These are phyloP conservation scores for Actenoides lindsayi DNA, from an alignment of 2,113 vertebrate genomes.

Conservation along the genomic window DNA sequence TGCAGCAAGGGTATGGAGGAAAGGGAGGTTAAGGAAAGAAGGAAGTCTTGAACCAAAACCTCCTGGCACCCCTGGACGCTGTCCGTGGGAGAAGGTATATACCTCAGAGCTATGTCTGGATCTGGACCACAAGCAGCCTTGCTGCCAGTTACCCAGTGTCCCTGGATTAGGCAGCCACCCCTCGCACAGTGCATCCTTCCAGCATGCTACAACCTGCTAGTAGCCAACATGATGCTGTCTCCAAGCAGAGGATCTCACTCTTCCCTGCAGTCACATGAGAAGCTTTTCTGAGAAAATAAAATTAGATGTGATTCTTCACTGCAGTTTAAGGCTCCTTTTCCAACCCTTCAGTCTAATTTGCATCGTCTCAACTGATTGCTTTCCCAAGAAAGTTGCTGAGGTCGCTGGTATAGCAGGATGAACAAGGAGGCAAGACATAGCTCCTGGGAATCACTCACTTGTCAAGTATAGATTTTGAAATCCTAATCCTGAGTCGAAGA, in stretches of 20 bases:
- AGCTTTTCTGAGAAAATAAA: constrained; percentile 38
- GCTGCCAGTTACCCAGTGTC: accelerated
- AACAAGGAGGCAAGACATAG: neutral
- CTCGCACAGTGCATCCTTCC: neutral
- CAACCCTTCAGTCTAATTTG: neutral
- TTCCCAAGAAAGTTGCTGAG: neutral
- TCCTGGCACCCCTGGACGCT: neutral
- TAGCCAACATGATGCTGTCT: neutral
- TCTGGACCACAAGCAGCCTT: accelerated
- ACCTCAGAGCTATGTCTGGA: neutral
- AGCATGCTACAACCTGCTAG: neutral
- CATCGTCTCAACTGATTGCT: neutral
- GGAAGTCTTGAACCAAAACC: neutral
- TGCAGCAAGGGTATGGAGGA: neutral
- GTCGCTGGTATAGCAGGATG: neutral
- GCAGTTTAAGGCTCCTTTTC: neutral
- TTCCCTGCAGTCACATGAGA: neutral
- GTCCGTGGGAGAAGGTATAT: neutral
- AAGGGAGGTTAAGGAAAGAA: neutral
- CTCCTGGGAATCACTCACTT: neutral
- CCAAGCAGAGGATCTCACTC: constrained; percentile 11
- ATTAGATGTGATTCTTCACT: neutral
- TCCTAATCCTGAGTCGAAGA: neutral
- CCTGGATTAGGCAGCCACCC: accelerated
- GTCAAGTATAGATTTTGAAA: neutral